These are phyloP conservation scores for Papilio helenus DNA, from an alignment of 1,140 invertebrate species.

Conservation along the genomic window DNA sequence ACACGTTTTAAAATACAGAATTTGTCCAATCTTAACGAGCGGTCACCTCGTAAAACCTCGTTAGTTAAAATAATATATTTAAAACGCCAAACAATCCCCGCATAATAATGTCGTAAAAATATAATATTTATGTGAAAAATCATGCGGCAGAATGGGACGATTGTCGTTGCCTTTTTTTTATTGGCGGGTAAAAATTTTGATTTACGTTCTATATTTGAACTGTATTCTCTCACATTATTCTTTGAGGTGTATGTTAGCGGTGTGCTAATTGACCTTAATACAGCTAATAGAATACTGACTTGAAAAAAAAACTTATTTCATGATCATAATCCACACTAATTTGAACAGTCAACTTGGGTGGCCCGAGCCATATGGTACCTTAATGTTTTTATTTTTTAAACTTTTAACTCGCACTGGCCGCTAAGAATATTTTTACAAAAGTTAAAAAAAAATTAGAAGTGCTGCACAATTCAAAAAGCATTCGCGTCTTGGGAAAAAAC, in stretches of 20 bases:
- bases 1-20: conserved; percentile 76
- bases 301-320: conserved; percentile 28
- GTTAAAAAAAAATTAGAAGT: not conserved
- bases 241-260: conserved; percentile 23
- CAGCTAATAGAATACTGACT: conserved; percentile 25
- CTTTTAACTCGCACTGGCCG: not conserved
- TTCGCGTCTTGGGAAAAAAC: conserved; percentile 12
- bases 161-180: conserved; percentile 51
- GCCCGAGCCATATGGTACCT: conserved; percentile 25
- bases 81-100: conserved; percentile 32
- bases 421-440: not conserved
- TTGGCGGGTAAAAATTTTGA: conserved; percentile 54
- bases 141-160: conserved; percentile 43
- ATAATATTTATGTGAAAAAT: conserved; percentile 70
- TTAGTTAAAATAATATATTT: conserved; percentile 58
- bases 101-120: conserved; percentile 59
- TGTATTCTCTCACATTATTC: conserved; percentile 34
- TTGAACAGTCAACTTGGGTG: conserved; percentile 22
- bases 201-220: conserved; percentile 48
- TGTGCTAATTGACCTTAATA: conserved; percentile 36
- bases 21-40: conserved; percentile 66
- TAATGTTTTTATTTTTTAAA: not conserved
- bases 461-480: conserved; percentile 3
- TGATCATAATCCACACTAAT: conserved; percentile 25
- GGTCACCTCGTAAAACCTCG: conserved; percentile 69